phyloP scores from a whole-genome alignment of 2,888 invertebrate genomes.

The Pristionchus entomophagus region DNA sequence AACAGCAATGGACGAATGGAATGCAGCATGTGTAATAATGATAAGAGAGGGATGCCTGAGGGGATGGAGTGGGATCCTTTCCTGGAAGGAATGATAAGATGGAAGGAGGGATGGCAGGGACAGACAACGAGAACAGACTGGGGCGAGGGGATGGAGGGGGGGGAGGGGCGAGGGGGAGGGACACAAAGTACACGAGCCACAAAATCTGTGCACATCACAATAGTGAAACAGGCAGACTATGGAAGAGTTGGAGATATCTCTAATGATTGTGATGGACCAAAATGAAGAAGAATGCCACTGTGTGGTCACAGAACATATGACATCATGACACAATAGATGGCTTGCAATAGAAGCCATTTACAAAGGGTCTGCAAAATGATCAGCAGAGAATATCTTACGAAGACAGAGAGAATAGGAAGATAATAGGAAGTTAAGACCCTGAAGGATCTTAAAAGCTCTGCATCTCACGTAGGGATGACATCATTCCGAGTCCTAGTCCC shows the following conservation, averaged over 20 bases:
- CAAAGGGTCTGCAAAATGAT: background rate
- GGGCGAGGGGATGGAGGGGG: no score
- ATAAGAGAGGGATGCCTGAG: background rate
- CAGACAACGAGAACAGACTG: background rate
- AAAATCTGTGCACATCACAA: background rate
- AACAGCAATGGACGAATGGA: constrained; percentile 18
- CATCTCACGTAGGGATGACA: constrained; percentile 39
- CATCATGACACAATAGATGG: background rate
- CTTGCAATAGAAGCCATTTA: background rate
- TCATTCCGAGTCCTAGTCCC: background rate
- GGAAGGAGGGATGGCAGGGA: background rate
- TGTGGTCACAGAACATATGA: background rate
- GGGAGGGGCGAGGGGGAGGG: background rate
- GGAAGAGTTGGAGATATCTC: background rate
- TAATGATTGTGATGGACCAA: background rate
- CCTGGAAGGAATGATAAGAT: background rate
- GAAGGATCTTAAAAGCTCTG: background rate
- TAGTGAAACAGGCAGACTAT: background rate
- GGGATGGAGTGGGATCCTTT: background rate
- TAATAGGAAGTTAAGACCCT: background rate
- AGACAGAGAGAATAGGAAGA: background rate
- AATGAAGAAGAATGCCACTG: background rate
- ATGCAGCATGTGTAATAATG: constrained; percentile 12
- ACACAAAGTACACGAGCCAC: background rate
- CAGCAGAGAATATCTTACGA: background rate